Evolutionary conservation across 2,797 vertebrate species (phyloP).

Genomic region (Paedocypris micromegethes): DNA sequence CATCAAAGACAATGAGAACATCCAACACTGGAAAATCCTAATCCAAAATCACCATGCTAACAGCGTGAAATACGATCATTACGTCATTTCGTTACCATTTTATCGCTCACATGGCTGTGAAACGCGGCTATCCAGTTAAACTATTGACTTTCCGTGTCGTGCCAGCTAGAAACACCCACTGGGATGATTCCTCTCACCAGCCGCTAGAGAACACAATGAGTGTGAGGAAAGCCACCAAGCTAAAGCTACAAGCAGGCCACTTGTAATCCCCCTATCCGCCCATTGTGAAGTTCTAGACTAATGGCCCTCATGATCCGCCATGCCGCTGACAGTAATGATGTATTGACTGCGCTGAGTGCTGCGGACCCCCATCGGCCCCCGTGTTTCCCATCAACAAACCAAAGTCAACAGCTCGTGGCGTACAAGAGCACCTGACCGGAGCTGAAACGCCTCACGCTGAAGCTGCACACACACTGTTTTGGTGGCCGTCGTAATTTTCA

Average conservation of each 20-base stretch:
- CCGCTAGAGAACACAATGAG: not conserved
- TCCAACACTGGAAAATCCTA: no score
- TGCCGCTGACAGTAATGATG: conserved; percentile 10
- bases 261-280: conserved; percentile 31
- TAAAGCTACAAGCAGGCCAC: conserved; percentile 16
- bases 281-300: conserved; percentile 8
- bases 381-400: conserved; percentile 24
- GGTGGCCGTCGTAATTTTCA: conserved; percentile 17
- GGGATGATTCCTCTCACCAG: conserved; percentile 1
- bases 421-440: conserved; percentile 10
- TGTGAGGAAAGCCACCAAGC: conserved; percentile 8
- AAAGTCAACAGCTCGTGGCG: conserved; percentile 12
- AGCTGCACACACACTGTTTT: conserved; percentile 4
- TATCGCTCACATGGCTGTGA: conserved; percentile 2
- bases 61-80: no score
- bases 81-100: not conserved
- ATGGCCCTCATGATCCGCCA: not conserved
- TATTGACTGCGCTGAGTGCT: conserved; percentile 27
- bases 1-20: no score
- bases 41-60: no score
- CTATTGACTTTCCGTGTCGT: conserved; percentile 11
- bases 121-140: not conserved
- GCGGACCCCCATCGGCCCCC: conserved; percentile 8
- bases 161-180: conserved; percentile 3
- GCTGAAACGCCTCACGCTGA: conserved; percentile 15